These are phyloP conservation scores for Falcaria lacertinaria DNA, from an alignment of 2,888 invertebrate genomes.

Conservation along the genomic window DNA sequence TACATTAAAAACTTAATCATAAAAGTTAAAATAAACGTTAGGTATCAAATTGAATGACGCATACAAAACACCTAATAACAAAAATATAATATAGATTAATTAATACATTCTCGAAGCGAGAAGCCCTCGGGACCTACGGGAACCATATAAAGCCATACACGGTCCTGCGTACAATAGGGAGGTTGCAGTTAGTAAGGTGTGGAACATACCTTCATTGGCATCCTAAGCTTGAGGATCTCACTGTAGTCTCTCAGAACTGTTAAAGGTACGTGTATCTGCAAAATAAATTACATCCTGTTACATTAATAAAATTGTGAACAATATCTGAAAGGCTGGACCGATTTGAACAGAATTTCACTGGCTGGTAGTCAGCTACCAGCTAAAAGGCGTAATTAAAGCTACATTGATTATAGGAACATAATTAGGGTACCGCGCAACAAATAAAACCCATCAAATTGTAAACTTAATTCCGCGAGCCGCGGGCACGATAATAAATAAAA, in stretches of 20 bases:
- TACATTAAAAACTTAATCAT: too few species aligned
- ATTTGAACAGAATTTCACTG: too few species aligned
- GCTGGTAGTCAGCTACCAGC: too few species aligned
- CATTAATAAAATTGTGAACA: not conserved
- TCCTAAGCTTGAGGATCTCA: constrained; percentile 93
- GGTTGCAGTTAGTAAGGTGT: constrained; percentile 23
- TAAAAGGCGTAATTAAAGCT: too few species aligned
- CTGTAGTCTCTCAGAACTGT: constrained; percentile 91
- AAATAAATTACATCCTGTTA: constrained; percentile 16
- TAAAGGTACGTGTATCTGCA: constrained; percentile 90
- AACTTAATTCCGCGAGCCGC: too few species aligned
- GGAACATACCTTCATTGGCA: constrained; percentile 91
- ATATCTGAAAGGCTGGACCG: too few species aligned
- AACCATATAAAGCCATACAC: constrained; percentile 1
- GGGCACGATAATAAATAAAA: too few species aligned
- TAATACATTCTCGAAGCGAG: constrained; percentile 32
- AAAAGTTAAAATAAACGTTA: too few species aligned
- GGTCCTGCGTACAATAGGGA: constrained; percentile 7
- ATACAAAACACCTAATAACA: not conserved
- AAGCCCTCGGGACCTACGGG: constrained; percentile 29
- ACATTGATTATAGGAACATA: too few species aligned
- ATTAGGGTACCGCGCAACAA: too few species aligned
- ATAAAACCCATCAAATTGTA: too few species aligned
- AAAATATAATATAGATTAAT: constrained; percentile 1
- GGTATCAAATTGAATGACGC: too few species aligned